Conservation (phyloP, 2,113 vertebrate species). For the Barnardius zonarius region DNA sequence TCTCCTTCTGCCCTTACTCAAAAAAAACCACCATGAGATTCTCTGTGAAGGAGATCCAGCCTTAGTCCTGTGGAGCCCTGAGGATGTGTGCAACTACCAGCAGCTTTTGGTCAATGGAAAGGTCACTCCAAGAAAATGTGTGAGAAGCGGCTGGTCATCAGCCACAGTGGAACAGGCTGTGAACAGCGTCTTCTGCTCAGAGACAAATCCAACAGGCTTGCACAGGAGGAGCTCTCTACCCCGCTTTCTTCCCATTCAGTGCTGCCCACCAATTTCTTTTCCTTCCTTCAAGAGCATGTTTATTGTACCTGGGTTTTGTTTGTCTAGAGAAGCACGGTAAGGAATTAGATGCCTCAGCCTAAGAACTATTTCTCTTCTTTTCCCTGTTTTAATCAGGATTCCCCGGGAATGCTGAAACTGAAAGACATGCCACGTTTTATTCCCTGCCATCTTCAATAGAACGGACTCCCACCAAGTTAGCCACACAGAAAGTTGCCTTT, state of each 20-base stretch:
- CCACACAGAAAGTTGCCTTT: conserved; percentile 86
- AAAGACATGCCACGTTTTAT: conserved; percentile 77
- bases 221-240: not conserved
- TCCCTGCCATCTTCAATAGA: conserved; percentile 82
- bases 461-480: conserved; percentile 87
- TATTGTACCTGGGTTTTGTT: not conserved
- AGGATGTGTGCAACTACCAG: not conserved
- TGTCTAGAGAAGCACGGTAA: conserved; percentile 2
- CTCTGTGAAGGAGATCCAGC: not conserved
- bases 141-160: not conserved
- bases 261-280: not conserved
- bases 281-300: not conserved
- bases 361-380: conserved; percentile 60
- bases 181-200: not conserved
- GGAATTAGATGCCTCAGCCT: conserved; percentile 22
- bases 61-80: not conserved
- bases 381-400: conserved; percentile 77
- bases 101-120: not conserved
- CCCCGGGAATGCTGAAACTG: conserved; percentile 77
- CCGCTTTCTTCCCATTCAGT: fast-evolving
- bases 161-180: not conserved
- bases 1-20: not conserved
- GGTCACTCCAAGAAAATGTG: not conserved
- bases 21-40: fast-evolving
- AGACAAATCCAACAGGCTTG: not conserved